Conservation (phyloP, 1,140 invertebrate species). For the Scaptomyza hsui region DNA sequence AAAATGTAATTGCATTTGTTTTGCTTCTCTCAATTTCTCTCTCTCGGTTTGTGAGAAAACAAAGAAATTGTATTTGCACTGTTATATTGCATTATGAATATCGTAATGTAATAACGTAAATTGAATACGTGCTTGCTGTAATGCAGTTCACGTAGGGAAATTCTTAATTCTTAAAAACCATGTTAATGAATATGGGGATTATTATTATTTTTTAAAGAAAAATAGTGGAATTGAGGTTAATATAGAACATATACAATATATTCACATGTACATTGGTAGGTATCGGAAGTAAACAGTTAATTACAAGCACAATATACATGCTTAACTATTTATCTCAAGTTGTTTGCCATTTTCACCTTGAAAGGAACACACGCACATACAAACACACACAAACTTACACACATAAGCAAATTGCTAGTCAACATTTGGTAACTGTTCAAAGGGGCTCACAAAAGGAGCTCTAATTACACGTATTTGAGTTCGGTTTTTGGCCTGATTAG, state of each 20-base stretch:
- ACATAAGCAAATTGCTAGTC: background rate
- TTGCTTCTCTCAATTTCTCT: constrained; percentile 19
- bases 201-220: too few species aligned
- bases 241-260: too few species aligned
- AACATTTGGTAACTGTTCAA: constrained; percentile 14
- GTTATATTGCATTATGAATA: constrained; percentile 22
- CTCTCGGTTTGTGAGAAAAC: constrained; percentile 4
- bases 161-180: background rate
- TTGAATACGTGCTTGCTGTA: background rate
- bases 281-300: constrained; percentile 29
- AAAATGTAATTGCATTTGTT: constrained; percentile 55
- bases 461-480: constrained; percentile 67
- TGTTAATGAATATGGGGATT: too few species aligned
- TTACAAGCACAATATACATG: constrained; percentile 43
- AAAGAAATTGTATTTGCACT: constrained; percentile 43
- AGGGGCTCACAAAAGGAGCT: constrained; percentile 23
- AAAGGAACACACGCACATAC: constrained; percentile 21
- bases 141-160: background rate
- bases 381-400: too few species aligned
- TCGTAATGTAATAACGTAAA: constrained; percentile 37
- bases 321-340: constrained; percentile 38
- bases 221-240: too few species aligned
- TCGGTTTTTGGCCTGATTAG: constrained; percentile 45
- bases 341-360: constrained; percentile 35
- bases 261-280: background rate